These are phyloP conservation scores for Drosophila grimshawi DNA, from an alignment of 1,140 invertebrate species.

Conservation along the genomic window DNA sequence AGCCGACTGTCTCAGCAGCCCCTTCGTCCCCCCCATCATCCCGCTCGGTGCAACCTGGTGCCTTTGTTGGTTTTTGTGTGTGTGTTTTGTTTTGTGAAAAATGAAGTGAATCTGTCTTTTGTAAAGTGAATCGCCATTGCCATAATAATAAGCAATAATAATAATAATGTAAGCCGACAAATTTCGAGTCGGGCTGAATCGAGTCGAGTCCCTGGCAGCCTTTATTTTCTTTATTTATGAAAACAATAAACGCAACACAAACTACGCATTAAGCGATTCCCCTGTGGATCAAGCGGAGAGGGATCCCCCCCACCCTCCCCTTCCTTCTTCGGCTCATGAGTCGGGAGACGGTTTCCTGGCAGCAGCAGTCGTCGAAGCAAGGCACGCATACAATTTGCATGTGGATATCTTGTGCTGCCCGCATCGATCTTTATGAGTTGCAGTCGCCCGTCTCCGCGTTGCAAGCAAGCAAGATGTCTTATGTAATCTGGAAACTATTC, in stretches of 20 bases:
- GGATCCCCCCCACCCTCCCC: too few relatives aligned
- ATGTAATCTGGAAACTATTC: constrained; percentile 84
- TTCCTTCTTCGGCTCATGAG: not conserved
- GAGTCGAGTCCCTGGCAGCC: constrained; percentile 11
- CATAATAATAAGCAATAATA: constrained; percentile 63
- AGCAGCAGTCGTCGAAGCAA: not conserved
- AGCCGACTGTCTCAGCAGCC: constrained; percentile 24
- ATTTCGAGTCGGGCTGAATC: constrained; percentile 51
- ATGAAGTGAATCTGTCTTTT: constrained; percentile 78
- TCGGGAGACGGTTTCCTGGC: constrained; percentile 66
- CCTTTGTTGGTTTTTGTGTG: constrained; percentile 55
- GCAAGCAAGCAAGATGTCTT: constrained; percentile 64
- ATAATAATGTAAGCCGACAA: constrained; percentile 77
- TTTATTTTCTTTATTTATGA: constrained; percentile 73
- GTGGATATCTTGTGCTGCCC: constrained; percentile 59
- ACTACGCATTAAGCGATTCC: constrained; percentile 68
- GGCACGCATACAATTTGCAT: constrained; percentile 81
- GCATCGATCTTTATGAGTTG: constrained; percentile 57
- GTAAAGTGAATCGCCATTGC: constrained; percentile 66
- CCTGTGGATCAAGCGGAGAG: too few relatives aligned
- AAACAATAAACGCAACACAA: constrained; percentile 80
- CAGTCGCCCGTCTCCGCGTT: constrained; percentile 1
- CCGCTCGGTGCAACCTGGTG: not conserved
- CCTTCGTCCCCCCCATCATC: constrained; percentile 20
- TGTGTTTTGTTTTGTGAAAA: constrained; percentile 55